phyloP scores from a whole-genome alignment of 1,140 invertebrate genomes.

The Rhynchophorus ferrugineus region DNA sequence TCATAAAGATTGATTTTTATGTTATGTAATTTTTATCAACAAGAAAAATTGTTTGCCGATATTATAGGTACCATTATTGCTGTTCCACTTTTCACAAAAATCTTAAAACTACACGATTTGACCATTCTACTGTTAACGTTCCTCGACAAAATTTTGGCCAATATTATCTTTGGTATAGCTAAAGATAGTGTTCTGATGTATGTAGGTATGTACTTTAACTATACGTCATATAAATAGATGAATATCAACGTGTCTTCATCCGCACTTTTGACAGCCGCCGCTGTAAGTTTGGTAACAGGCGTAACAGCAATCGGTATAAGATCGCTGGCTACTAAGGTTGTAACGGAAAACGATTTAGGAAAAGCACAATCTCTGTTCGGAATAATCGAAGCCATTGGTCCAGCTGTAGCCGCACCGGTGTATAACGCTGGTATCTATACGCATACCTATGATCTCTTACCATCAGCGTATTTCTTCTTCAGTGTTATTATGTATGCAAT shows the following conservation, averaged over 20 bases:
- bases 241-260: no score
- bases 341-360: constrained; percentile 47
- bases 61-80: constrained; percentile 34
- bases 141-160: constrained; percentile 33
- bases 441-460: constrained; percentile 39
- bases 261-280: no score
- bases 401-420: constrained; percentile 43
- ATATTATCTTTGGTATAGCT: constrained; percentile 31
- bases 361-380: constrained; percentile 51
- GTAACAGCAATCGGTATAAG: constrained; percentile 46
- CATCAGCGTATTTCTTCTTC: constrained; percentile 44
- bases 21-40: no score
- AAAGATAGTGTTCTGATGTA: constrained; percentile 28
- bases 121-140: constrained; percentile 32
- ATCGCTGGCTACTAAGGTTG: constrained; percentile 51
- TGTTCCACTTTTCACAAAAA: constrained; percentile 35
- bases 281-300: constrained; percentile 48
- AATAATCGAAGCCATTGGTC: constrained; percentile 45
- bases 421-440: constrained; percentile 44
- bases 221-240: no score
- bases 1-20: no score
- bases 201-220: constrained; percentile 29
- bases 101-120: constrained; percentile 33
- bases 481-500: constrained; percentile 33
- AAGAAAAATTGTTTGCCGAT: no score